Evolutionary conservation across 2,113 vertebrate genomes (phyloP), one percentile per base, ranked within the genome.

Genomic region (Penelope pileata): DNA sequence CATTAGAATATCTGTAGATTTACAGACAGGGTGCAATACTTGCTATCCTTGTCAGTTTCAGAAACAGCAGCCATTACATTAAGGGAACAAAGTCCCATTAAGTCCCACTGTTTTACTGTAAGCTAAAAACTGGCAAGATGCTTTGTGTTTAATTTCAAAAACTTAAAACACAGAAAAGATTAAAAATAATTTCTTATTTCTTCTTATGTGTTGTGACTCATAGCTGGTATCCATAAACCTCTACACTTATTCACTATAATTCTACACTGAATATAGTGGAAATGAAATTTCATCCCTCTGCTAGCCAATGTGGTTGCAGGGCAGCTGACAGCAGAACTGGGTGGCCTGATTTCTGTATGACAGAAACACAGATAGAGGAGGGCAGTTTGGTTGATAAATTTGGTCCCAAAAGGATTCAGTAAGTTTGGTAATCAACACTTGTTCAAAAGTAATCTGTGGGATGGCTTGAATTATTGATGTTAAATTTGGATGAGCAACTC

Each of bases 361-460:
- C 23, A n/a, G n/a, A n/a, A n/a, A n/a, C n/a, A n/a, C n/a, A 48
- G n/a, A 43, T 2, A 48, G 16, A 72, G 16, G 40, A 77, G 9
- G 0, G 2, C 15, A 42, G 38, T 42, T 42, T 30, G 22, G 17
- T 30, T 77, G 51, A 59, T 54, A 54, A 48, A 38, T 77, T 43
- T 60, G 30, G 22, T 60, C 47, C 42, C 16, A 5, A n/a, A 62
- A 86, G 47, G 36, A 73, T 27, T 73, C 29, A 40, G 53, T 48
- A 56, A 63, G 47, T 69, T 73, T 91, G 45, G 82, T 77, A 86
- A 96, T 91, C 84, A 91, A 88, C 54, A 73, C 53, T 83, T 69
- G 84, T 54, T 93, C 90, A 93, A 87, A 95, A 67, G 56, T 69
- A 86, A 60, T 89, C 60, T 72, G 64, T 83, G 93, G 32, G 91